Conservation (phyloP, 2,888 invertebrate genomes). For the Byasa hedistus region DNA sequence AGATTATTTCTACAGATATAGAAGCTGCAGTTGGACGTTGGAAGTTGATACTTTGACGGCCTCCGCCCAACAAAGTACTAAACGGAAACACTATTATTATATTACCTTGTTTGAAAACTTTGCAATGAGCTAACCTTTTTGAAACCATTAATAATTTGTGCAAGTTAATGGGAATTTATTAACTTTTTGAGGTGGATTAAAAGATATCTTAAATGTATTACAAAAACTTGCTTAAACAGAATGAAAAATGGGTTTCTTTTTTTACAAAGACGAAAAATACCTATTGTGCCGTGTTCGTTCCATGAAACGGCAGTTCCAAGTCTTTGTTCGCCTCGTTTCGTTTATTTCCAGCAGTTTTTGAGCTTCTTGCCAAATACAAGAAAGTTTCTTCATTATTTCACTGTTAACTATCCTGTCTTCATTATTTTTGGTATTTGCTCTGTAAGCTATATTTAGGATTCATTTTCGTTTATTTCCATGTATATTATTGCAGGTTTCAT, state of each 20-base stretch:
- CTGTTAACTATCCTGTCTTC: slow-evolving; percentile 19
- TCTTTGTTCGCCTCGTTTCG: slow-evolving; percentile 25
- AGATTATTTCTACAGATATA: too few species aligned
- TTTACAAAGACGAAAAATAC: slow-evolving; percentile 4
- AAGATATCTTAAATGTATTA: neutral
- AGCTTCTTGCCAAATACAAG: slow-evolving; percentile 25
- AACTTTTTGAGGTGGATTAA: neutral
- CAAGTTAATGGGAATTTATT: neutral
- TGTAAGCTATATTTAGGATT: neutral
- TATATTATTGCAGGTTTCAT: too few species aligned
- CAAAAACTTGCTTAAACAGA: neutral
- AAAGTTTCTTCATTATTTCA: slow-evolving; percentile 24
- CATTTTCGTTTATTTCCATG: neutral
- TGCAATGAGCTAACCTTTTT: neutral
- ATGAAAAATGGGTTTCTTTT: slow-evolving; percentile 3
- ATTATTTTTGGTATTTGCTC: neutral
- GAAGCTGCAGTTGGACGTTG: too few species aligned
- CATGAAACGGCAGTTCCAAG: slow-evolving; percentile 24
- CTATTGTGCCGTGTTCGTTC: slow-evolving; percentile 12
- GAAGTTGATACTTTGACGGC: too few species aligned
- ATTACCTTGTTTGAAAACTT: neutral
- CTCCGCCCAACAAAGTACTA: too few species aligned
- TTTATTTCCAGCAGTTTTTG: slow-evolving; percentile 28
- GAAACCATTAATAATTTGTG: neutral
- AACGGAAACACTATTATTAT: too few species aligned